Conservation (phyloP, 1,140 invertebrate species). For the Pantala flavescens region DNA sequence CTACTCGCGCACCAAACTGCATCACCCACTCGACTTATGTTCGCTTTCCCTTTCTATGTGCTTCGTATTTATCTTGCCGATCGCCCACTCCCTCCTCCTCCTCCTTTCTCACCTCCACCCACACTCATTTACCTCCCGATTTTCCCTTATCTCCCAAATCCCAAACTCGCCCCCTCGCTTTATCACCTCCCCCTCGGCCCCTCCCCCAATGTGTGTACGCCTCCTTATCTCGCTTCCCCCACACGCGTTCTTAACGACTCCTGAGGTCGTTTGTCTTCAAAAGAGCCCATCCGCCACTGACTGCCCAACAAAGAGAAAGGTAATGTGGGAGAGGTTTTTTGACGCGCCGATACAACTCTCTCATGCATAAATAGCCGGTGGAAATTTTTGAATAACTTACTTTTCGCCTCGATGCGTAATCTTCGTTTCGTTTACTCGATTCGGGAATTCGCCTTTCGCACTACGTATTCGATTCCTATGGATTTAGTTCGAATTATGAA, state of each 20-base stretch:
- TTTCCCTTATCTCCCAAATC: neutral
- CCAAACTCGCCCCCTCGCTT: neutral
- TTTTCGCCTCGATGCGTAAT: too few species aligned
- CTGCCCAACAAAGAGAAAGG: neutral
- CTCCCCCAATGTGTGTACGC: neutral
- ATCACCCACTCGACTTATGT: neutral
- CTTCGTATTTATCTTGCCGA: neutral
- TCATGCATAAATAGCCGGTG: too few species aligned
- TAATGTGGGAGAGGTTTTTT: neutral
- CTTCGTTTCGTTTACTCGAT: too few species aligned
- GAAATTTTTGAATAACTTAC: too few species aligned
- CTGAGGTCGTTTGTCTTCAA: neutral
- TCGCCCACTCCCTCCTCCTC: neutral
- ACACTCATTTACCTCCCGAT: neutral
- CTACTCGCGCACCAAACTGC: neutral
- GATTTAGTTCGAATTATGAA: too few species aligned
- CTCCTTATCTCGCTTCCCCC: neutral
- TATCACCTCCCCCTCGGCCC: constrained; percentile 5
- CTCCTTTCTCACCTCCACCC: neutral
- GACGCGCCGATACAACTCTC: neutral
- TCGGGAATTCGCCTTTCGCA: too few species aligned
- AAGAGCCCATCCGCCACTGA: neutral
- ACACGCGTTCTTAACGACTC: neutral
- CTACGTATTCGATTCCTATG: too few species aligned
- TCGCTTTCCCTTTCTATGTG: neutral